Evolutionary conservation across 2,888 invertebrate species (phyloP).

Genomic region (Drosophila lutescens): DNA sequence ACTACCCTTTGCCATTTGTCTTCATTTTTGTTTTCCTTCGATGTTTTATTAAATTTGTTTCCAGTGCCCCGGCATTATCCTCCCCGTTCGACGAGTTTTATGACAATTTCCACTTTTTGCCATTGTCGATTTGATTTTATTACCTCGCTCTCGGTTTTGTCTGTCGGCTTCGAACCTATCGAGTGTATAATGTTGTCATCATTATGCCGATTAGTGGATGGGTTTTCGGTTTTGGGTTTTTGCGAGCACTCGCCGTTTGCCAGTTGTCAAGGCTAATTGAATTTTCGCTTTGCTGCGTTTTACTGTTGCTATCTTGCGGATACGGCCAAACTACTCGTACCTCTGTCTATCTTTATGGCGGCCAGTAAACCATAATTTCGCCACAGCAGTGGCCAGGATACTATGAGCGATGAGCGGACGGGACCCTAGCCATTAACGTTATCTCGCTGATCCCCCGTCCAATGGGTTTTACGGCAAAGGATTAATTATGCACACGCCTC

Average conservation of each 20-base stretch:
- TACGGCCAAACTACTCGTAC: constrained; percentile 40
- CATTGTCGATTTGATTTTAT: constrained; percentile 72
- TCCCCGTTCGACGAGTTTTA: constrained; percentile 40
- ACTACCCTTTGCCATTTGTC: constrained; percentile 59
- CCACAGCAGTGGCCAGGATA: constrained; percentile 38
- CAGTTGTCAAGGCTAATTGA: constrained; percentile 73
- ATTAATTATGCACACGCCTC: constrained; percentile 55
- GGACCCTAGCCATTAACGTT: constrained; percentile 12
- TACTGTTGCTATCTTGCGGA: constrained; percentile 61
- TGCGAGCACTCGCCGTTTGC: background rate
- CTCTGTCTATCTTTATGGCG: constrained; percentile 60
- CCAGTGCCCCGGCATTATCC: constrained; percentile 64
- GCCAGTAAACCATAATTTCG: constrained; percentile 68
- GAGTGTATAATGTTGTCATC: constrained; percentile 56
- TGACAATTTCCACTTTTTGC: constrained; percentile 70
- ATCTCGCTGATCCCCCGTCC: constrained; percentile 22
- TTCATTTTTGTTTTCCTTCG: constrained; percentile 16
- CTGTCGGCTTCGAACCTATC: constrained; percentile 33
- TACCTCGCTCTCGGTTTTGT: constrained; percentile 35
- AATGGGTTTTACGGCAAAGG: constrained; percentile 22
- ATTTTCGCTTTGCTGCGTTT: constrained; percentile 54
- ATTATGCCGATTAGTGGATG: constrained; percentile 54
- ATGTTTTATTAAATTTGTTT: constrained; percentile 76
- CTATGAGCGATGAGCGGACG: constrained; percentile 6
- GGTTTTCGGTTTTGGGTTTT: constrained; percentile 4